Conservation (phyloP, 1,140 invertebrate genomes). For the Contarinia nasturtii region DNA sequence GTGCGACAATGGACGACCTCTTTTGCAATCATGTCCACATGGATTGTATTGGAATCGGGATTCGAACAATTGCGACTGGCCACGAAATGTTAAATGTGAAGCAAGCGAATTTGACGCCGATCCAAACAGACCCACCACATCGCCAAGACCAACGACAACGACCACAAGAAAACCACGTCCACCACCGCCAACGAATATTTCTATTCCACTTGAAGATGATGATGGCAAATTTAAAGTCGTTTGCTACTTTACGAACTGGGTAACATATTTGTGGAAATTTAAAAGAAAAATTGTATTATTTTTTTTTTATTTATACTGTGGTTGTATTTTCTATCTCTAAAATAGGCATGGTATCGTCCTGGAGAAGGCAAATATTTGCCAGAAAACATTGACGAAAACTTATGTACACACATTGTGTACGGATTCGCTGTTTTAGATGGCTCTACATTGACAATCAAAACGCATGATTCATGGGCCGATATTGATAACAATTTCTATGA, state of each 20-base stretch:
- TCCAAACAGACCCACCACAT: conserved; percentile 6
- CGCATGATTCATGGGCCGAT: conserved; percentile 47
- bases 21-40: conserved; percentile 33
- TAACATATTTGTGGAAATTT: too few species aligned
- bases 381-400: conserved; percentile 40
- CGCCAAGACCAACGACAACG: conserved; percentile 8
- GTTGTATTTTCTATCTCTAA: too few species aligned
- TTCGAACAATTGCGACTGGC: conserved; percentile 59
- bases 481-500: conserved; percentile 60
- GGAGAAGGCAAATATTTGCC: conserved; percentile 41
- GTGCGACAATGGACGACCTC: conserved; percentile 41
- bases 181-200: conserved; percentile 2
- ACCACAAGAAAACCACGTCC: conserved; percentile 5
- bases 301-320: too few species aligned
- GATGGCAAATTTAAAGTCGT: conserved; percentile 33
- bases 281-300: too few species aligned
- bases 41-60: conserved; percentile 56
- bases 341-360: conserved; percentile 42
- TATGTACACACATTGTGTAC: conserved; percentile 57
- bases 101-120: conserved; percentile 2
- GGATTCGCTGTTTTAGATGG: conserved; percentile 47
- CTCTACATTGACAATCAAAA: conserved; percentile 36
- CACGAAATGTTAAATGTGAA: conserved; percentile 42
- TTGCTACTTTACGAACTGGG: conserved; percentile 53
- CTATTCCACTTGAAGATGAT: conserved; percentile 5